Base-by-base conservation (phyloP, 2,797 vertebrate genomes). In the Margarornis squamiger region DNA sequence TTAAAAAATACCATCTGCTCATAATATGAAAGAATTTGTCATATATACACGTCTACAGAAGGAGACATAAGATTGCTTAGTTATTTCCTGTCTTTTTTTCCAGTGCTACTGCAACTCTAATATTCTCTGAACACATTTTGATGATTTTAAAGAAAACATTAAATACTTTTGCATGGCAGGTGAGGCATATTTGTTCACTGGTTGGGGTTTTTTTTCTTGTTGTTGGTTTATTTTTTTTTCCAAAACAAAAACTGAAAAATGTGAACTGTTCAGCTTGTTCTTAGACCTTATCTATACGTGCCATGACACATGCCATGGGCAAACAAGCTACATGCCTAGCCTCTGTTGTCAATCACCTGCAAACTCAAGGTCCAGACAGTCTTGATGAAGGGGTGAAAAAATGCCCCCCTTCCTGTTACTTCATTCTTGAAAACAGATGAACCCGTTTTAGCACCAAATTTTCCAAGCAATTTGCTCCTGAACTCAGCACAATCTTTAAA, bases 381-480 rank as follows among this genome's bases (percentile, higher is more conserved):
- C 32, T 62, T 36, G 43, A 46, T 20, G 32, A 45, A 90, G 72
- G 32, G 20, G 12, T 87, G 57, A 52, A 88, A 95, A 76, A 7
- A 8, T 8, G 34, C 57, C 52, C 66, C 49, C 29, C 19, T 88
- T 92, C 51, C 73, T 55, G 41, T 41, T 36, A 45, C 21, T 76
- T 91, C 26, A 29, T 65, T 89, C 75, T 71, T 90, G 30, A 85
- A 89, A 94, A 85, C 0, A 61, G 30, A 79, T 19, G 7, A 82
- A 76, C 9, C 10, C 30, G 34, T 85, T 93, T 85, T 48, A 87
- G 76, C 72, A 91, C 21, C 24, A 55, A 10, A 72, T 88, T 90
- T 96, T 96, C 78, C 62, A 77, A 86, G 89, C 27, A 58, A 88
- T 92, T 94, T 93, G 15, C 65, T 93, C 27, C 46, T 61, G 13